phyloP scores from a whole-genome alignment of 2,797 vertebrate species.

The Coregonus sp. region DNA sequence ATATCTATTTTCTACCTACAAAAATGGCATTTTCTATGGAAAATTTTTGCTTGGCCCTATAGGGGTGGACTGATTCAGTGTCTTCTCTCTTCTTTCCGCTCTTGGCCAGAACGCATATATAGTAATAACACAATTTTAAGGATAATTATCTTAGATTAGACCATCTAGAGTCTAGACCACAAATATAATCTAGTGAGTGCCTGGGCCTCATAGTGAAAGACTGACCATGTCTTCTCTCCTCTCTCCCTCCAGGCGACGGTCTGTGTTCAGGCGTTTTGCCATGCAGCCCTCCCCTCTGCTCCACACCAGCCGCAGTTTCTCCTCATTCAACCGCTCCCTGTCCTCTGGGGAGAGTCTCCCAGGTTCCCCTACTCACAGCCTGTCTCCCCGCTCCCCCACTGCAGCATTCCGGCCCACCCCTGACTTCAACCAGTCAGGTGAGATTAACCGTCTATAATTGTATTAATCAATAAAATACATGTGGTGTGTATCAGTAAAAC shows the following conservation, averaged over 20 bases:
- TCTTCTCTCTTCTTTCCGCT: too few species aligned
- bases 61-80: background rate
- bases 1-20: background rate
- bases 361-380: slow-evolving; percentile 94
- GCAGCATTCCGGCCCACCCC: slow-evolving; percentile 87
- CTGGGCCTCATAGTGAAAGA: background rate
- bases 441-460: slow-evolving; percentile 37
- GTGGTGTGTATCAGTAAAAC: background rate
- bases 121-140: background rate
- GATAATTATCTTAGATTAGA: background rate
- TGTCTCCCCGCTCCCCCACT: slow-evolving; percentile 93
- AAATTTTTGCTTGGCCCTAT: background rate
- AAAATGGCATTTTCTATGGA: background rate
- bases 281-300: slow-evolving; percentile 96
- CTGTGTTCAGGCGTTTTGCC: slow-evolving; percentile 93
- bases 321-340: slow-evolving; percentile 91
- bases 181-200: background rate
- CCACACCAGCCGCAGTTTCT: slow-evolving; percentile 95
- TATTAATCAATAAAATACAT: background rate
- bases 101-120: background rate
- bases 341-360: slow-evolving; percentile 97
- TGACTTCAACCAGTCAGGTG: slow-evolving; percentile 90
- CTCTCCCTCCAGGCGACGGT: slow-evolving; percentile 80
- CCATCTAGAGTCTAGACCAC: background rate
- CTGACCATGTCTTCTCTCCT: background rate